Evolutionary conservation across 2,113 vertebrate genomes (phyloP), one percentile per base, ranked within the genome.

Genomic region (Drymodes brunneopygia): DNA sequence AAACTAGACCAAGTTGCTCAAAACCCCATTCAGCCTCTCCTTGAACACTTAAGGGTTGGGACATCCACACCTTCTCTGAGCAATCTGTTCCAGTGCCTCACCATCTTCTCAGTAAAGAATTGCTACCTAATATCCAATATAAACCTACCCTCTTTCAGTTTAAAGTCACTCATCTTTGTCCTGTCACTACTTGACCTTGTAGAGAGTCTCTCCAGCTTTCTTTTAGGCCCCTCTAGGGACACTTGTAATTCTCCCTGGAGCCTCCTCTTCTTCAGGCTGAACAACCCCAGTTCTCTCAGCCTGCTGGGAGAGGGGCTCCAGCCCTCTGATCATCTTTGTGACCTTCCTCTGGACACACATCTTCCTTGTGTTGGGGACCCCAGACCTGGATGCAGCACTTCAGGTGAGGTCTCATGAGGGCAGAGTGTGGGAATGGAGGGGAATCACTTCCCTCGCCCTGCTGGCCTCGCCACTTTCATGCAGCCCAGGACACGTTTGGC

Each of bases 401-500:
- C 31, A 57, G 12, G 4, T 33, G 44, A 24, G 15, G 8, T 81
- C 60, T 58, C 44, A 45, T 33, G 19, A 44, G 44, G 58, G 22
- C 36, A 44, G 35, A 36, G 31, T 44, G n/a, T n/a, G n/a, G n/a
- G n/a, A 33, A 15, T 19, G 35, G 14, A 17, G 21, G 2, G 5
- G 4, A 71, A 57, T 44, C 19, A 0, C 12, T 11, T 88, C 36
- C 9, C 3, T 81, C 4, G 1, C 12, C 17, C 31, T 65, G 66
- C 50, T 72, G 25, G 2, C 35, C n/a, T 19, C 0, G 1, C 7
- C 36, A 15, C 44, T 65, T 80, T 78, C 5, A 6, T 51, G 51
- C 15, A 65, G 22, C 50, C 22, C 18, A 24, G 51, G 36, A 36
- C 35, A 23, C 0, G 0, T 48, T 36, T 72, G 50, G 7, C 67